A percentile compares a stretch with the other conserved stretches of the same genome.
phyloP scores from a whole-genome alignment of 2,113 vertebrate species.

The Ciconia stormi region DNA sequence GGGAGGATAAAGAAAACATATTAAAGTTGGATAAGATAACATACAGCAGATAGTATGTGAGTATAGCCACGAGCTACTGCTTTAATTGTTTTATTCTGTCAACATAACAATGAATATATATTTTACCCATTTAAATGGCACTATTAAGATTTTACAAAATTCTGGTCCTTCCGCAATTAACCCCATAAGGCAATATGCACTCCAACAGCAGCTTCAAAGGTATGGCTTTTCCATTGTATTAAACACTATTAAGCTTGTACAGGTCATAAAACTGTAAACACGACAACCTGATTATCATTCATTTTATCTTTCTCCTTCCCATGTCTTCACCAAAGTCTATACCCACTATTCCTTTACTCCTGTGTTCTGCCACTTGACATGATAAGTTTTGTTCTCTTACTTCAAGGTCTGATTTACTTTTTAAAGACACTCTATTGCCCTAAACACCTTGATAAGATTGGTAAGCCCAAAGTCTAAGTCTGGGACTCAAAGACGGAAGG shows the following conservation, averaged over 20 bases:
- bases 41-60: not conserved
- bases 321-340: not conserved
- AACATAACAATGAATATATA: not conserved
- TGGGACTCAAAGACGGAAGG: not conserved
- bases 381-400: not conserved
- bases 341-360: not conserved
- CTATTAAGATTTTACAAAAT: not conserved
- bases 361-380: not conserved
- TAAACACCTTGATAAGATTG: not conserved
- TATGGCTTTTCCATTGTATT: not conserved
- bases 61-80: not conserved
- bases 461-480: not conserved
- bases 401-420: not conserved
- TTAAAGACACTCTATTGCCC: not conserved
- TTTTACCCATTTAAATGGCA: not conserved
- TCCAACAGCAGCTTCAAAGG: not conserved
- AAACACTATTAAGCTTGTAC: not conserved
- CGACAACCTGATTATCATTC: not conserved
- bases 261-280: constrained; percentile 13
- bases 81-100: not conserved
- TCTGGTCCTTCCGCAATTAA: not conserved
- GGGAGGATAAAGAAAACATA: not conserved
- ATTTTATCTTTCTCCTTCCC: not conserved
- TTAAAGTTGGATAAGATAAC: not conserved
- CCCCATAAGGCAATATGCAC: not conserved